A percentile compares a stretch with the other conserved stretches of the same genome.
Evolutionary conservation across 53 echinoderm and acorn worm genomes (phyloP).

Genomic region (Paelopatides confundens): DNA sequence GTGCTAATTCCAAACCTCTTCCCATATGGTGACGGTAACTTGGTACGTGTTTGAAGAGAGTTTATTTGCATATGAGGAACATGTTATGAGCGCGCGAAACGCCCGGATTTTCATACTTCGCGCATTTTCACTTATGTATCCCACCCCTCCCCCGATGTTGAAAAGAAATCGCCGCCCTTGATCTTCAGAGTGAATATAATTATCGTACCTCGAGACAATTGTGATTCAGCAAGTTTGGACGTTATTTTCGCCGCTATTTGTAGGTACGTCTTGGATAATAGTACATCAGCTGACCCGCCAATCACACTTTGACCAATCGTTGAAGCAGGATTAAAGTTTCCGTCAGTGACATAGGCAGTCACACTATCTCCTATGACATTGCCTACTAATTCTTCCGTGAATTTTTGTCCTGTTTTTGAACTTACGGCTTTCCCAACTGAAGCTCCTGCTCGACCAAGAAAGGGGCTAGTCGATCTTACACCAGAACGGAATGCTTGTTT

Average conservation of each 20-base stretch:
- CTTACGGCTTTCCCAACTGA: background rate
- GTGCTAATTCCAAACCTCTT: too few species aligned
- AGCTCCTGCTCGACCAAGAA: background rate
- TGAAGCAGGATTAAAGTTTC: background rate
- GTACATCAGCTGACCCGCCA: background rate
- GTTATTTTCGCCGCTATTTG: background rate
- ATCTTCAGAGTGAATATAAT: too few species aligned
- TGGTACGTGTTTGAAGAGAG: too few species aligned
- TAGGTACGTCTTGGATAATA: background rate
- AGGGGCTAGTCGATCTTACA: background rate
- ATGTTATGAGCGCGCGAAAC: too few species aligned
- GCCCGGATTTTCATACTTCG: too few species aligned
- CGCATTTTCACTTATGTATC: too few species aligned
- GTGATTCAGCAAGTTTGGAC: background rate
- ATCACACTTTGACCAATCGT: background rate
- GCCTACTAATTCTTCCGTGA: background rate
- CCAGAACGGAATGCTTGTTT: background rate
- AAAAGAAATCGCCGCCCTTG: too few species aligned
- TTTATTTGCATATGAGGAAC: too few species aligned
- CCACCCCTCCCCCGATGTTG: too few species aligned
- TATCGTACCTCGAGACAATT: background rate
- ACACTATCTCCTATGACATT: background rate
- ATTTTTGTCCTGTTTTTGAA: background rate
- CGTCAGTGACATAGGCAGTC: background rate
- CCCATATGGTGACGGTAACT: too few species aligned